These are phyloP conservation scores for Neosilurus mollespiculum DNA, from an alignment of 2,797 vertebrate genomes.

Conservation along the genomic window DNA sequence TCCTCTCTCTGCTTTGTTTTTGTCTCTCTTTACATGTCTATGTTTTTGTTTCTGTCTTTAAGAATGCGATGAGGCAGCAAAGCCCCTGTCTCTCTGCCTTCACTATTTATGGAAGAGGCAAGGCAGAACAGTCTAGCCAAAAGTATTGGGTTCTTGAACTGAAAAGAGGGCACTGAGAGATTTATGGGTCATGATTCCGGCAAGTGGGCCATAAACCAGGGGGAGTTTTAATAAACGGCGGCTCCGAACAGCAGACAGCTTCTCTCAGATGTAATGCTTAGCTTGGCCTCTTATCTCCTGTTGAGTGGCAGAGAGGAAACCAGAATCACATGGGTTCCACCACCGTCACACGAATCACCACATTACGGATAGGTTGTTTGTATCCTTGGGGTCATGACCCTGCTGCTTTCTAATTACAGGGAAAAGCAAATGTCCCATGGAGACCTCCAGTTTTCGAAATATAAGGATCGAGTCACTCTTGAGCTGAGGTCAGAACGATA, in stretches of 20 bases:
- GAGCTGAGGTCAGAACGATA: constrained; percentile 11
- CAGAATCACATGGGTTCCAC: constrained; percentile 37
- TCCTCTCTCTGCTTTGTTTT: not conserved
- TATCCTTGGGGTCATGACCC: constrained; percentile 30
- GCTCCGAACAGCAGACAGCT: constrained; percentile 19
- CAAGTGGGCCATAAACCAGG: constrained; percentile 43
- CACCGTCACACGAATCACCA: constrained; percentile 23
- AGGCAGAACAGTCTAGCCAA: constrained; percentile 15
- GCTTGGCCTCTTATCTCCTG: constrained; percentile 33
- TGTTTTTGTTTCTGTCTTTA: constrained; percentile 21
- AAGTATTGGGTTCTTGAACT: constrained; percentile 29
- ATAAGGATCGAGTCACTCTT: not conserved
- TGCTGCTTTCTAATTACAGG: constrained; percentile 44
- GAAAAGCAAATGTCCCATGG: constrained; percentile 32
- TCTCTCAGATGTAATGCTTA: constrained; percentile 31
- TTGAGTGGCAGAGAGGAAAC: constrained; percentile 35
- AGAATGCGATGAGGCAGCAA: constrained; percentile 48
- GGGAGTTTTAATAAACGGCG: constrained; percentile 43
- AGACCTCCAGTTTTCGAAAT: constrained; percentile 30
- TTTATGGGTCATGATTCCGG: constrained; percentile 47
- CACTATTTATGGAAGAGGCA: constrained; percentile 39
- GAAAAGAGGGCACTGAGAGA: constrained; percentile 31
- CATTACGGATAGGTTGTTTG: constrained; percentile 22
- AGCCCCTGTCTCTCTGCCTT: constrained; percentile 13
- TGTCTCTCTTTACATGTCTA: not conserved